These are phyloP conservation scores for Chesias legatella DNA, from an alignment of 2,888 invertebrate species.

Conservation along the genomic window DNA sequence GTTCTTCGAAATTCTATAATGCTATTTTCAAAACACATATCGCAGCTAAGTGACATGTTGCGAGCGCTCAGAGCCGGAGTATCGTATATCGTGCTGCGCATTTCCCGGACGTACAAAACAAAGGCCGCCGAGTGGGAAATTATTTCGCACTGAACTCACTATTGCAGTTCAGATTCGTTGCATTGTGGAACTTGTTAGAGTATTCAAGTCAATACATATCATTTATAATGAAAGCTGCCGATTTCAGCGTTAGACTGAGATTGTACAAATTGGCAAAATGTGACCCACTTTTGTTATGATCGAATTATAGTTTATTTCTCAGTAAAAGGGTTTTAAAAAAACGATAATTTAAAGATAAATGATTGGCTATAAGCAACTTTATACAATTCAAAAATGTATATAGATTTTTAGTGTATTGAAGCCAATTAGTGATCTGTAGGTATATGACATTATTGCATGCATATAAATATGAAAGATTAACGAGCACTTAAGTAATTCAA, in stretches of 20 bases:
- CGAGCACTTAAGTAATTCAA: background rate
- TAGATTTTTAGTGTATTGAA: slow-evolving; percentile 10
- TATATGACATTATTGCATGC: slow-evolving; percentile 5
- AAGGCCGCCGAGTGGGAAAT: slow-evolving; percentile 37
- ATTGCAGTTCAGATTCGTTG: background rate
- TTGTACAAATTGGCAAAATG: too few relatives aligned
- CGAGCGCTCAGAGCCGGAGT: background rate
- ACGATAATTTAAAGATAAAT: slow-evolving; percentile 3
- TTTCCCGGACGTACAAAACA: slow-evolving; percentile 30
- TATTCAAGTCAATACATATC: too few relatives aligned
- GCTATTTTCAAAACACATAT: background rate
- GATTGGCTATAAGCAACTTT: slow-evolving; percentile 1
- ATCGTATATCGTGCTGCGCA: slow-evolving; percentile 21
- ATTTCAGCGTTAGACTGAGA: too few relatives aligned
- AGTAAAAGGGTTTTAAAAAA: background rate
- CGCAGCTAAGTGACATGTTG: slow-evolving; percentile 8
- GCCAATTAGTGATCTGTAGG: too few relatives aligned
- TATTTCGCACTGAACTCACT: slow-evolving; percentile 29
- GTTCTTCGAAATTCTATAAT: too few relatives aligned
- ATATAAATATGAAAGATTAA: slow-evolving; percentile 5
- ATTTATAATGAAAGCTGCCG: too few relatives aligned
- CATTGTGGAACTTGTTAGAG: too few relatives aligned
- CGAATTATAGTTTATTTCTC: too few relatives aligned
- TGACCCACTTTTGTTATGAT: too few relatives aligned
- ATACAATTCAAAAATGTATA: slow-evolving; percentile 3